Conservation (phyloP, 64 coral and sea anemone species). For the Montipora capricornis region DNA sequence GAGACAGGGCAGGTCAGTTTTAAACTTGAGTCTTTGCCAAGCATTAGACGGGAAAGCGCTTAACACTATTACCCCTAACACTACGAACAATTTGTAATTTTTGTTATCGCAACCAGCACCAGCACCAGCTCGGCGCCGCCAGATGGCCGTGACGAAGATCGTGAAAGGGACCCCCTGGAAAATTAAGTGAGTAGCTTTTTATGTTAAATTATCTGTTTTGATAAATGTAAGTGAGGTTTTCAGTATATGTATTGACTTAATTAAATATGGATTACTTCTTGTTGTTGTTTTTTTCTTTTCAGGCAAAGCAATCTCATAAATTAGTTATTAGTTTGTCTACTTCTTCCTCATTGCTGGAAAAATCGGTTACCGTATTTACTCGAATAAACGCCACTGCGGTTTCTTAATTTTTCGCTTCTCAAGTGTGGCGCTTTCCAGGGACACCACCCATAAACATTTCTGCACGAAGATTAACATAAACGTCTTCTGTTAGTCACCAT, state of each 20-base stretch:
- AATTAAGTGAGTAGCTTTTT: conserved; percentile 11
- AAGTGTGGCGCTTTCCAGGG: too few relatives aligned
- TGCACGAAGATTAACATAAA: too few relatives aligned
- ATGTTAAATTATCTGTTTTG: background rate
- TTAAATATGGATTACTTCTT: background rate
- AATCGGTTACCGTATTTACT: too few relatives aligned
- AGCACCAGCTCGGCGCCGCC: background rate
- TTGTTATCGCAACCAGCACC: conserved; percentile 53
- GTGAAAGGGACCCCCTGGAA: background rate
- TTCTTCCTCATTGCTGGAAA: too few relatives aligned
- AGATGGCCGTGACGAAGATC: conserved; percentile 15
- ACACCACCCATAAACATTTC: too few relatives aligned
- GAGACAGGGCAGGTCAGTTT: conserved; percentile 30
- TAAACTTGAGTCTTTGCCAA: conserved; percentile 41
- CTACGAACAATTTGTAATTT: conserved; percentile 43
- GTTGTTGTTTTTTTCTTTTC: too few relatives aligned
- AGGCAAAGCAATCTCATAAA: too few relatives aligned
- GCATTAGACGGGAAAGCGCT: conserved; percentile 36
- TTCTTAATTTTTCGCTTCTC: too few relatives aligned
- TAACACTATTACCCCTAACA: conserved; percentile 21
- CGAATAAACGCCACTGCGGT: too few relatives aligned
- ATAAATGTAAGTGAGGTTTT: background rate
- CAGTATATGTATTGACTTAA: background rate
- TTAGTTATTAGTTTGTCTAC: too few relatives aligned
- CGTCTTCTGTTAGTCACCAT: too few relatives aligned